Evolutionary conservation across 2,113 vertebrate species (phyloP), one percentile per base, ranked within the genome.

Genomic region (Macquaria australasica): DNA sequence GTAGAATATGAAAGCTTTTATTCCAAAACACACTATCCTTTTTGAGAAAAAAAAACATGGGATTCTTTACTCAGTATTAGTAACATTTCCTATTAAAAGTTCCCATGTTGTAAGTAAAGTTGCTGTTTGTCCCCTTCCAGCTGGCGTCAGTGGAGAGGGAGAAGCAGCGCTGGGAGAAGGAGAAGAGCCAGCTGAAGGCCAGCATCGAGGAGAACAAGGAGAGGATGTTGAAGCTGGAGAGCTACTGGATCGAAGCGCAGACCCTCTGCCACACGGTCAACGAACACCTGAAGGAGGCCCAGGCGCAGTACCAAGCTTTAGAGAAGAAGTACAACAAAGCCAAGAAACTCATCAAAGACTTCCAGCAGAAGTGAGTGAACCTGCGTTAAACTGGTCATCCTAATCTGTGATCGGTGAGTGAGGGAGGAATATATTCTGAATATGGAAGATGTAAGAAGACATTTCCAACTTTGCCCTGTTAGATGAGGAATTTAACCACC

Each of bases 261-360:
- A 98, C 97, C 0, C 91, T 99, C 58, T 99, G 98, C 90, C 98
- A 99, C 91, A 99, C 97, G 0, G 98, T 99, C 85, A 99, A 99
- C 2, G 98, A 98, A 69, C 98, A 99, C 91, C 97, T 99, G 89
- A 99, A 99, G 93, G 98, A 99, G 91, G 98, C 98, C 0, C 98
- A 99, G 90, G 97, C 95, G 64, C 98, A 99, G 90, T 99, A 99
- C 91, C 98, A 99, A 93, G 88, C 97, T 72, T 94, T 99, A 91
- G 98, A 99, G 94, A 99, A 99, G 96, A 99, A 99, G 84, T 99
- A 99, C 87, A 99, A 99, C 95, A 99, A 99, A 92, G 98, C 98
- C 83, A 99, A 99, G 95, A 99, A 99, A 82, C 85, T 99, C 92
- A 99, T 99, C 95, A 99, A 99, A 92, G 98, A 99, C 91, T 99